Conservation (phyloP, 2,888 invertebrate species). For the Synergus laeviventris region DNA sequence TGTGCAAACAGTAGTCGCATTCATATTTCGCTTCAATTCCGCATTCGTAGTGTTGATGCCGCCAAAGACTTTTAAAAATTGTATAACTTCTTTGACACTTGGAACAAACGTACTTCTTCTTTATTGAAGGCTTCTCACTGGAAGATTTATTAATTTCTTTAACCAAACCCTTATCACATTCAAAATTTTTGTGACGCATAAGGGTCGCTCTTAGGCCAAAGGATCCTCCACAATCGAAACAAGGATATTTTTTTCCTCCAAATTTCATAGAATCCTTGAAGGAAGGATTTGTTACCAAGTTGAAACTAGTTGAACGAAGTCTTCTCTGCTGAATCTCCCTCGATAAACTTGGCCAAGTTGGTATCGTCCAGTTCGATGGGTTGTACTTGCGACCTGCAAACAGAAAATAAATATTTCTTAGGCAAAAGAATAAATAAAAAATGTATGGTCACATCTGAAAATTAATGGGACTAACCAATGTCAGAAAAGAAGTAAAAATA, state of each 20-base stretch:
- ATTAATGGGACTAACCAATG: background rate
- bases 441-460: background rate
- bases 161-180: conserved; percentile 54
- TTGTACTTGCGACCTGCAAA: conserved; percentile 65
- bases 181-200: conserved; percentile 64
- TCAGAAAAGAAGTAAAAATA: background rate
- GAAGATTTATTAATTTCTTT: background rate
- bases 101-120: conserved; percentile 32
- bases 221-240: conserved; percentile 66
- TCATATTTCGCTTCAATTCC: conserved; percentile 76
- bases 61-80: conserved; percentile 61
- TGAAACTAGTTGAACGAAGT: conserved; percentile 61
- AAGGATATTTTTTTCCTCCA: conserved; percentile 65
- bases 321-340: conserved; percentile 57
- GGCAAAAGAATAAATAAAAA: background rate
- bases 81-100: conserved; percentile 32
- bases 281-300: conserved; percentile 43
- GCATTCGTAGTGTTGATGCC: conserved; percentile 75
- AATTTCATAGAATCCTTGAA: conserved; percentile 41
- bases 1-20: conserved; percentile 75
- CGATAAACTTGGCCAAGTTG: conserved; percentile 64
- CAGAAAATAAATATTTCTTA: conserved; percentile 43
- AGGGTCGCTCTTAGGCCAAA: conserved; percentile 67
- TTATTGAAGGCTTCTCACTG: conserved; percentile 17
- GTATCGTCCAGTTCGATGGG: conserved; percentile 68